Conservation (phyloP, 2,888 invertebrate species). For the Xanthorhoe spadicearia region DNA sequence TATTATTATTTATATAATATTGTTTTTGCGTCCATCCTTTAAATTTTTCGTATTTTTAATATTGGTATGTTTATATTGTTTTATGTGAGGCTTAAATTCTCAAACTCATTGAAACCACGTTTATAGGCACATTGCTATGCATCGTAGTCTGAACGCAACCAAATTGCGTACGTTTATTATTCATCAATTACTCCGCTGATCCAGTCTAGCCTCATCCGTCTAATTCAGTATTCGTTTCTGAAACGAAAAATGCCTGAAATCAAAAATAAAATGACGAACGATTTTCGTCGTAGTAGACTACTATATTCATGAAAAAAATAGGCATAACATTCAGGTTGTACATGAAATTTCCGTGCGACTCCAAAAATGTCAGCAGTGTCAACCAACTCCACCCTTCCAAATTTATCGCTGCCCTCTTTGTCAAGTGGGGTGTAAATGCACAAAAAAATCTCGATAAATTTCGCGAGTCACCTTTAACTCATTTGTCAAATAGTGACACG, state of each 20-base stretch:
- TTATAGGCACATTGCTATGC: constrained; percentile 21
- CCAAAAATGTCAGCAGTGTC: constrained; percentile 59
- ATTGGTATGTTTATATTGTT: no score
- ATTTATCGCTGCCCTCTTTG: constrained; percentile 72
- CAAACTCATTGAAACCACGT: constrained; percentile 15
- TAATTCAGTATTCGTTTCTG: constrained; percentile 1
- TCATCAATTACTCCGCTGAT: constrained; percentile 20
- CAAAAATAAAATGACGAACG: no score
- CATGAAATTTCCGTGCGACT: constrained; percentile 14
- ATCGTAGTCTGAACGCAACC: constrained; percentile 13
- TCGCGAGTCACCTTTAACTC: constrained; percentile 74
- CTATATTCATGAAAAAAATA: background rate
- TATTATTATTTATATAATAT: no score
- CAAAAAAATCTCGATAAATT: constrained; percentile 74
- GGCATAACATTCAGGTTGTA: background rate
- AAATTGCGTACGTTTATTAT: constrained; percentile 27
- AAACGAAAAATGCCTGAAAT: background rate
- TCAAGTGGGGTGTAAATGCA: constrained; percentile 67
- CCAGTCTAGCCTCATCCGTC: constrained; percentile 3
- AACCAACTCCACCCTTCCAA: constrained; percentile 56
- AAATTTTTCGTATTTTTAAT: no score
- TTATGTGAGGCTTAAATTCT: no score
- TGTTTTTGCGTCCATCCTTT: no score
- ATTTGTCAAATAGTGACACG: constrained; percentile 72
- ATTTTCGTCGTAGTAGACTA: no score